Conservation (phyloP, 1,140 invertebrate species). For the Diorhabda sublineata region DNA sequence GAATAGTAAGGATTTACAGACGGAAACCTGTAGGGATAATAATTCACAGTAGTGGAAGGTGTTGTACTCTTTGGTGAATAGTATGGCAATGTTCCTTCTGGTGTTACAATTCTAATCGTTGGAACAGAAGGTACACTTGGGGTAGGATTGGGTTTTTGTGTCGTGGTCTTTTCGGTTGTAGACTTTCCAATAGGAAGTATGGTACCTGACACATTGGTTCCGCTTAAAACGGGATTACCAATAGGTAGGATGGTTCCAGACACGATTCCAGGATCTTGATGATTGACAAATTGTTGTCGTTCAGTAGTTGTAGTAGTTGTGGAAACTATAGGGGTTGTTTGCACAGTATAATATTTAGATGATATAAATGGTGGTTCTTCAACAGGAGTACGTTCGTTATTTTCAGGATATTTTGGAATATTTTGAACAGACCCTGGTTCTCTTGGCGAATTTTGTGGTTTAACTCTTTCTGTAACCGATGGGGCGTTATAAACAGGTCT, state of each 20-base stretch:
- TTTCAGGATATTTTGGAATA: conserved; percentile 6
- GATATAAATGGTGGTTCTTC: not conserved
- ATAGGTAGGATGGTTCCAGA: not conserved
- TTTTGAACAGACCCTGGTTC: not conserved
- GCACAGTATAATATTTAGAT: not conserved
- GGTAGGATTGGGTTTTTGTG: not conserved
- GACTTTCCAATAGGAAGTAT: not conserved
- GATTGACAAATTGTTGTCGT: not conserved
- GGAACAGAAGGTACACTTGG: not conserved
- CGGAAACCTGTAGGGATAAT: not conserved
- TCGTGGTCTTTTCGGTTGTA: not conserved
- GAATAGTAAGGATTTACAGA: conserved; percentile 19
- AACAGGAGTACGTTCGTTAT: not conserved
- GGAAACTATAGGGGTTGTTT: not conserved
- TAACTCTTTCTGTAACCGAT: not conserved
- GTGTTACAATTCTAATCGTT: not conserved
- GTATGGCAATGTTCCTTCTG: conserved; percentile 1
- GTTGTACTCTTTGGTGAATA: conserved; percentile 12
- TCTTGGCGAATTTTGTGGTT: not conserved
- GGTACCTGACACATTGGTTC: not conserved
- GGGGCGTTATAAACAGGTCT: conserved; percentile 15
- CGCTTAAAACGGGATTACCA: not conserved
- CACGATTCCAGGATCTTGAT: not conserved
- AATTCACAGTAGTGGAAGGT: not conserved
- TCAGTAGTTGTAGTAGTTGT: not conserved